Percentiles rank a stretch among this genome's conserved stretches.
phyloP scores from a whole-genome alignment of 2,888 invertebrate species.

The Leucoptera coffeella region DNA sequence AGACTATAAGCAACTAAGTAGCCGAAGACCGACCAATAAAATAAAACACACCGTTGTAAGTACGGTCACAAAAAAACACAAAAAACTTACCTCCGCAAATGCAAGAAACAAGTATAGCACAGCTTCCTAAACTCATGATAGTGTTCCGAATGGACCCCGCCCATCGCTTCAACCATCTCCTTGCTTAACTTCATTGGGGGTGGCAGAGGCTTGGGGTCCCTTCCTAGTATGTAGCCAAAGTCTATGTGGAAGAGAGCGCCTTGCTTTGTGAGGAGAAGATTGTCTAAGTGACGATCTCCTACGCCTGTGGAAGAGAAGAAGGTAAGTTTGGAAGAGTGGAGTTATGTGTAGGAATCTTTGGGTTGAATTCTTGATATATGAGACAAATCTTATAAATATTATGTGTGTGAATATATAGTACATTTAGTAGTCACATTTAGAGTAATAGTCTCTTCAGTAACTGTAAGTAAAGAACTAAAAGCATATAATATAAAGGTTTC shows the following conservation, averaged over 20 bases:
- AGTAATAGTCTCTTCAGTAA: too few relatives aligned
- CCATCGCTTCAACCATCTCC: slow-evolving; percentile 99
- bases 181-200: slow-evolving; percentile 98
- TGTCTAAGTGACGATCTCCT: slow-evolving; percentile 96
- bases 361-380: too few relatives aligned
- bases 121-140: slow-evolving; percentile 92
- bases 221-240: slow-evolving; percentile 95
- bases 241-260: slow-evolving; percentile 96
- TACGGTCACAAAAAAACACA: not conserved
- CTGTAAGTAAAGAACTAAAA: too few relatives aligned
- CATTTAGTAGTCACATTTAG: too few relatives aligned
- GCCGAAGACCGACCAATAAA: too few relatives aligned
- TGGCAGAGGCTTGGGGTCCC: slow-evolving; percentile 97
- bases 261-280: slow-evolving; percentile 82
- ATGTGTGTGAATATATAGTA: too few relatives aligned
- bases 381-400: too few relatives aligned
- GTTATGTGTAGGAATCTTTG: too few relatives aligned
- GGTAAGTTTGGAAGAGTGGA: too few relatives aligned
- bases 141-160: slow-evolving; percentile 82
- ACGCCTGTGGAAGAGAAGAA: slow-evolving; percentile 65
- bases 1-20: too few relatives aligned
- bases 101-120: slow-evolving; percentile 94
- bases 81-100: slow-evolving; percentile 68
- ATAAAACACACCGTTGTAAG: too few relatives aligned
- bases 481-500: too few relatives aligned